Base-by-base conservation (phyloP, 2,797 vertebrate species). In the Furcifer pardalis region DNA sequence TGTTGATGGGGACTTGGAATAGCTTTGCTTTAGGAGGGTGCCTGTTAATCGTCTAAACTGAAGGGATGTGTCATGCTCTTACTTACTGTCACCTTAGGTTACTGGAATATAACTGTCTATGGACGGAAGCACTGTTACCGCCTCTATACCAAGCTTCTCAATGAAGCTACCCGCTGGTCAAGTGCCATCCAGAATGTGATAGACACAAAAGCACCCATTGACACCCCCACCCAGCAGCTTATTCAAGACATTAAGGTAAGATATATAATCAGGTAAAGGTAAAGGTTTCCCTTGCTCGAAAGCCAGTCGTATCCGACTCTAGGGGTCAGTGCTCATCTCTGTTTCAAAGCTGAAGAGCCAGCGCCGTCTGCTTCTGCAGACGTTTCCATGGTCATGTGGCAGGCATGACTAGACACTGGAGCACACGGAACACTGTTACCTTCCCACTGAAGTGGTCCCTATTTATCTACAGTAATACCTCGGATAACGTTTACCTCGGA, bases 151-250 rank as follows among this genome's bases (percentile, higher is more conserved):
- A 99, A 99, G 90, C 92, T 99, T 87, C 97, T 99, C 91, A 99
- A 97, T 0, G 98, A 99, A 93, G 98, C 98, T 0, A 96, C 96
- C 0, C 96, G 98, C 68, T 99, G 98, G 98, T 96, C 98, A 87
- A 97, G 93, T 66, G 96, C 98, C 90, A 92, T 99, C 87, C 98
- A 99, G 94, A 99, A 98, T 0, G 98, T 98, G 93, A 99, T 98
- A 0, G 98, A 99, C 92, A 96, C 97, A 93, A 99, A 99, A 91
- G 97, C 97, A 0, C 97, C 98, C 0, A 98, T 99, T 0, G 98
- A 99, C 89, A 99, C 98, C 23, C 98, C 98, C 40, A 99, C 98
- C 1, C 98, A 99, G 94, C 98, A 98, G 80, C 98, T 99, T 73
- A 97, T 99, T 93, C 98, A 97, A 84, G 98, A 99, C 93, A 98